Base-by-base conservation (phyloP, 2,888 invertebrate species). In the Corbicula japonica region DNA sequence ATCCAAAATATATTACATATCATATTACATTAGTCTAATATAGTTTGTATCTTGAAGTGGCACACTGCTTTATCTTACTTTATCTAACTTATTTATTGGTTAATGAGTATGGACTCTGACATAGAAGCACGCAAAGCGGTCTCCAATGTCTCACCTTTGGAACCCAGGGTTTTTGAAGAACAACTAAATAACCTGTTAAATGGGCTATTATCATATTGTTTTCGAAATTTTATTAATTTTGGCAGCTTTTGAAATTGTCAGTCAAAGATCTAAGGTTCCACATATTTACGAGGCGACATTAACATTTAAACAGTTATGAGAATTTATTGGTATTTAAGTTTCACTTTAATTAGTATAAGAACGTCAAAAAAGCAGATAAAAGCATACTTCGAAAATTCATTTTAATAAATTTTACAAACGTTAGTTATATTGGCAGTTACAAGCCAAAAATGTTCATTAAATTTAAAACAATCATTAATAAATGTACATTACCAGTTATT, bases 91-190 rank as follows among this genome's bases (percentile, higher is more conserved):
- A 72, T 71, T 76, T 76, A 72, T 68, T 38, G 44, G 52, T 54
- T 80, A 75, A 80, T 80, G 56, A 48, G 50, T 71, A 68, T 80
- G 75, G 75, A 75, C 80, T 80, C 66, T 75, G 75, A 76, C 80
- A 80, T 70, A 76, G 65, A 65, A 41, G 35, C 44, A 41, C 48
- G 50, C 32, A 50, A 34, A 30, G 50, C 35, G 44, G 62, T 35
- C 50, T 58, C 41, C 41, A 38, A 23, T 69, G 48, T 12, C n/a
- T 63, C 28, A 63, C 76, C 76, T 76, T 65, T 65, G 48, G 26
- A 35, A 48, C 56, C 21, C 3, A 58, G 56, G 63, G 63, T 63
- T 35, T 34, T 21, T 6, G 35, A 58, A 52, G 8, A 58, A 58
- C 58, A 58, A 35, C 12, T 58, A 58, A n/a, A 28, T n/a, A 35